Evolutionary conservation across 2,888 invertebrate species (phyloP), one percentile per base, ranked within the genome.

Genomic region (Pycnomerus fuliginosus): DNA sequence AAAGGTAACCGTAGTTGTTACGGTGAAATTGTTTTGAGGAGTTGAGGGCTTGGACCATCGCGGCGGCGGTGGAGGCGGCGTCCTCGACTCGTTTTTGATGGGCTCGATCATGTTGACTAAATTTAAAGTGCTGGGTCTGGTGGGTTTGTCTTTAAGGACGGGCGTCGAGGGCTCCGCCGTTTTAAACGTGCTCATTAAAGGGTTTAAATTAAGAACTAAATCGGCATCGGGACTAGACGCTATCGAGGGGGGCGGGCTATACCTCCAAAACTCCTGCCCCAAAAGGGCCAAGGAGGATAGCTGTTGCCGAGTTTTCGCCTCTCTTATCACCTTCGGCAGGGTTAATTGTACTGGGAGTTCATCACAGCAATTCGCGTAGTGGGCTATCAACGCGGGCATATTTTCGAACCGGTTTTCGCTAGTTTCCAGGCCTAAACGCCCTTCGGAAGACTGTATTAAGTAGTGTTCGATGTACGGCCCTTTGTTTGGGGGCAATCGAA

Each of bases 401-500:
- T 90, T 90, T 68, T 88, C 87, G 72, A 97, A 97, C 65, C 88
- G 85, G 73, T 94, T 91, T 65, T 90, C 88, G 20, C 95, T 95
- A 44, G 94, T 94, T 74, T 97, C 95, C 55, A 97, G 79, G 36
- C 90, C 89, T 50, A 95, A 79, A 58, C 87, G 83, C 36, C 87
- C 86, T 25, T 80, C 81, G 32, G 84, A 80, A 10, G 90, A 87
- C 72, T 94, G 94, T 57, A 97, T 91, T 62, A 97, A 82, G 76
- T 96, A 97, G 74, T 97, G 96, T 69, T 97, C 95, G 65, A 95
- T 92, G 72, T 92, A 92, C 4, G 91, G 90, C 1, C 91, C 90
- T 63, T 87, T 90, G 61, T 88, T 88, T 12, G 84, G 82, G 1
- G 92, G 91, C 50, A 93, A 76, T 7, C 94, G 85, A 30, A 96